Percentiles rank a stretch among this genome's conserved stretches.
These are phyloP conservation scores for Otolemur garnettii DNA, from an alignment of 2,113 vertebrate species.

Conservation along the genomic window DNA sequence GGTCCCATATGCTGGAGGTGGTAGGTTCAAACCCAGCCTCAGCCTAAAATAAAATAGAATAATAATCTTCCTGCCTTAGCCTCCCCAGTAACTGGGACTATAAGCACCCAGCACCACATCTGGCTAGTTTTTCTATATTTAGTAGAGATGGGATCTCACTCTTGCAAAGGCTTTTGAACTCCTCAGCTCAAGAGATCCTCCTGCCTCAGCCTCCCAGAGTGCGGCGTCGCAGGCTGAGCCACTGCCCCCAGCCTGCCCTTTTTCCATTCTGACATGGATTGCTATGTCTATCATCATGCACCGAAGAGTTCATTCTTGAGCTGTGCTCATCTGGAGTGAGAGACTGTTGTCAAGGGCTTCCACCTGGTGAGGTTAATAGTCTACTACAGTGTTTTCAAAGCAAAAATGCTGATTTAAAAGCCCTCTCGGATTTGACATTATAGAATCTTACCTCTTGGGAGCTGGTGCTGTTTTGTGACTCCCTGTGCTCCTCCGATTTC, in stretches of 20 bases:
- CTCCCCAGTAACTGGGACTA: too few relatives aligned
- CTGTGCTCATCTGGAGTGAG: constrained; percentile 62
- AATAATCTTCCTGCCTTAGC: too few relatives aligned
- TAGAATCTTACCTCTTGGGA: background rate
- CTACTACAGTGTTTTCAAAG: constrained; percentile 66
- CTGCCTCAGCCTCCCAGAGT: too few relatives aligned
- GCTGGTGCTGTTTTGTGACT: background rate
- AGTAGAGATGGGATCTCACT: too few relatives aligned
- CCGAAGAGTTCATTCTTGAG: constrained; percentile 8
- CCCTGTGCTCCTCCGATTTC: constrained; percentile 44
- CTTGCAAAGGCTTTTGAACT: too few relatives aligned
- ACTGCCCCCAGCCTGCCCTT: background rate
- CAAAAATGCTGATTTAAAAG: constrained; percentile 64
- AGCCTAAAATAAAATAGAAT: too few relatives aligned
- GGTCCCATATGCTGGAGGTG: too few relatives aligned
- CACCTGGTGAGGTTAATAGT: constrained; percentile 56
- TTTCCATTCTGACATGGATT: background rate
- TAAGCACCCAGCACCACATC: too few relatives aligned
- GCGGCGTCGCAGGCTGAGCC: too few relatives aligned
- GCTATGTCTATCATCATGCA: constrained; percentile 29
- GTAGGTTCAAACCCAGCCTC: too few relatives aligned
- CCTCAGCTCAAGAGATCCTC: too few relatives aligned
- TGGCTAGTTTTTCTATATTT: too few relatives aligned
- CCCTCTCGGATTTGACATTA: constrained; percentile 4
- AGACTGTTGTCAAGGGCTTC: constrained; percentile 39